A percentile compares a stretch with the other conserved stretches of the same genome.
Evolutionary conservation across 2,888 invertebrate species (phyloP).

Genomic region (Sphecodes monilicornis): DNA sequence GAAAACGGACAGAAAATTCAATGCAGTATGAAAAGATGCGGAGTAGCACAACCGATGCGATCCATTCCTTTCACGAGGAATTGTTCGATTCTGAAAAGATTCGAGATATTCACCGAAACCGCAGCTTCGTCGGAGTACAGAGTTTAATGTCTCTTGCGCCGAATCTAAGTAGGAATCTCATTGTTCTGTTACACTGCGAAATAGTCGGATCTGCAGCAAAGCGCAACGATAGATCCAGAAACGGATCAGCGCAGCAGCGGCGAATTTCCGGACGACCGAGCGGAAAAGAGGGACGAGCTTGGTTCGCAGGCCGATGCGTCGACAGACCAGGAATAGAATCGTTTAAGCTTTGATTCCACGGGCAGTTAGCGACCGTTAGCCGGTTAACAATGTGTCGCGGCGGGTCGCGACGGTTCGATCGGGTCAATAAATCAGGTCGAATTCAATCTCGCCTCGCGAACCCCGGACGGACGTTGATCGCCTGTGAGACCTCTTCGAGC

Average conservation of each 20-base stretch:
- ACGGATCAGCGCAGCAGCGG: neutral
- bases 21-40: no score
- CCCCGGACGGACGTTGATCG: neutral
- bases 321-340: constrained; percentile 61
- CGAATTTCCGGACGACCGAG: constrained; percentile 1
- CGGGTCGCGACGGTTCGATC: constrained; percentile 55
- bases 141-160: neutral
- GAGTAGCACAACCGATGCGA: no score
- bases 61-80: neutral
- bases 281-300: neutral
- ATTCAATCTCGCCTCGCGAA: constrained; percentile 60
- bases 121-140: neutral
- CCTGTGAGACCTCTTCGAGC: neutral
- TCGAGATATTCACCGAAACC: neutral
- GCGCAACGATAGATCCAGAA: constrained; percentile 2
- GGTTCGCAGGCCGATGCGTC: neutral
- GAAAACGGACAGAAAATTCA: no score
- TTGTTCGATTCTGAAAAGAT: neutral
- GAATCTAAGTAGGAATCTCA: constrained; percentile 4
- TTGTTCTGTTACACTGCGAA: neutral
- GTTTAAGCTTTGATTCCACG: constrained; percentile 65
- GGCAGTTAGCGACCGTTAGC: constrained; percentile 64
- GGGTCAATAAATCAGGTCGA: constrained; percentile 67
- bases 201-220: neutral
- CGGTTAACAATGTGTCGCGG: constrained; percentile 63